Percentiles rank a stretch among this genome's conserved stretches.
These are phyloP conservation scores for Scrobipalpa costella DNA, from an alignment of 2,888 invertebrate genomes.

Conservation along the genomic window DNA sequence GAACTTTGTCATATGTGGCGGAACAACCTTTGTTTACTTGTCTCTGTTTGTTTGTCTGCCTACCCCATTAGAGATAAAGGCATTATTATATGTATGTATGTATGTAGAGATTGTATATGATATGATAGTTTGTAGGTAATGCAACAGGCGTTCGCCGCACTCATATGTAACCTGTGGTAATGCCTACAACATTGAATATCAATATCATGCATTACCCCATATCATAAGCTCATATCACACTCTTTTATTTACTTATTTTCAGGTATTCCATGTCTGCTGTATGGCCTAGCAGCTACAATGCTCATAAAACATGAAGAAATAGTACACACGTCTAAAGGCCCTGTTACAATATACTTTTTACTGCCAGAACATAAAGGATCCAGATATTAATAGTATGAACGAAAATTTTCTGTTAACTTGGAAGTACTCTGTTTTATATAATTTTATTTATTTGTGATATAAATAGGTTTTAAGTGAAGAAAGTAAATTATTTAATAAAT, in stretches of 20 bases:
- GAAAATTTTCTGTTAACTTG: constrained; percentile 17
- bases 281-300: constrained; percentile 92
- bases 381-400: constrained; percentile 64
- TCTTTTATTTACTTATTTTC: constrained; percentile 40
- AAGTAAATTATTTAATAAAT: too few relatives aligned
- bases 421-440: not conserved
- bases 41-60: too few relatives aligned
- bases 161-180: not conserved
- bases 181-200: too few relatives aligned
- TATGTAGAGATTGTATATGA: too few relatives aligned
- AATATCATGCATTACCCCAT: too few relatives aligned
- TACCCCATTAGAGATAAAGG: too few relatives aligned
- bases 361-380: constrained; percentile 94
- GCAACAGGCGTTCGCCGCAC: too few relatives aligned
- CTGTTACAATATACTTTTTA: constrained; percentile 92
- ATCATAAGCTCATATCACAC: too few relatives aligned
- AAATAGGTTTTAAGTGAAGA: not conserved
- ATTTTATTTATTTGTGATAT: not conserved
- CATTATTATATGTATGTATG: too few relatives aligned
- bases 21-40: too few relatives aligned
- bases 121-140: too few relatives aligned
- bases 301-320: constrained; percentile 90
- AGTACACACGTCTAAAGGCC: constrained; percentile 86
- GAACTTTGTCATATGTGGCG: too few relatives aligned
- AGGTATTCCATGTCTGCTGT: constrained; percentile 95